Evolutionary conservation across 2,113 vertebrate species (phyloP).

Genomic region (Phodopus roborovskii): DNA sequence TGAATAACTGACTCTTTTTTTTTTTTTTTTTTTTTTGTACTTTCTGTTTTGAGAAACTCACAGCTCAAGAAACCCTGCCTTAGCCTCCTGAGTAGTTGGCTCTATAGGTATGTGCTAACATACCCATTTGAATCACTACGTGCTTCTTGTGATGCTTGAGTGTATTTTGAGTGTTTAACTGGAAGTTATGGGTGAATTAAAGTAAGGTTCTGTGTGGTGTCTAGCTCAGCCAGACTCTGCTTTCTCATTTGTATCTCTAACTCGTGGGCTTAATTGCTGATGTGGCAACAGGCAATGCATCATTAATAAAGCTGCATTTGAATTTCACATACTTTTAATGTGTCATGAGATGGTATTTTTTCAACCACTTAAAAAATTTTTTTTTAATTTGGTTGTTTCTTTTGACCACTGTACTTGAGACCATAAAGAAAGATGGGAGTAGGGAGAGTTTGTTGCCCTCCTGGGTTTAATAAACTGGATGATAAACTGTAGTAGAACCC

Average conservation of each 20-base stretch:
- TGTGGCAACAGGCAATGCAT: background rate
- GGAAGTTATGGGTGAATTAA: background rate
- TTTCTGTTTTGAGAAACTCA: background rate
- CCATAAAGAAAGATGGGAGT: background rate
- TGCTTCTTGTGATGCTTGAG: background rate
- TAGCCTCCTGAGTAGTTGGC: background rate
- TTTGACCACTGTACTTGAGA: background rate
- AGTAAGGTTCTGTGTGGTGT: background rate
- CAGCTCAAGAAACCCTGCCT: background rate
- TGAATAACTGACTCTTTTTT: background rate
- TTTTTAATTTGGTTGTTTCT: background rate
- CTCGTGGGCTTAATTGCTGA: background rate
- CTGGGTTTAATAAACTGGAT: background rate
- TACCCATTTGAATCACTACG: background rate
- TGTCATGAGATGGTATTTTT: background rate
- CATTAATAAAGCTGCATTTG: background rate
- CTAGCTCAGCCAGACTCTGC: accelerated
- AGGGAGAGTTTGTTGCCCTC: background rate
- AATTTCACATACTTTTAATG: background rate
- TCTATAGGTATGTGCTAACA: no score
- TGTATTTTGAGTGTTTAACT: slow-evolving; percentile 18
- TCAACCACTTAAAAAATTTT: background rate
- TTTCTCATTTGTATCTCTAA: background rate
- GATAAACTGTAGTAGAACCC: background rate
- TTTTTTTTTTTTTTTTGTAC: background rate